Base-by-base conservation (phyloP, 2,113 vertebrate genomes). In the Leptobrachium leishanense region DNA sequence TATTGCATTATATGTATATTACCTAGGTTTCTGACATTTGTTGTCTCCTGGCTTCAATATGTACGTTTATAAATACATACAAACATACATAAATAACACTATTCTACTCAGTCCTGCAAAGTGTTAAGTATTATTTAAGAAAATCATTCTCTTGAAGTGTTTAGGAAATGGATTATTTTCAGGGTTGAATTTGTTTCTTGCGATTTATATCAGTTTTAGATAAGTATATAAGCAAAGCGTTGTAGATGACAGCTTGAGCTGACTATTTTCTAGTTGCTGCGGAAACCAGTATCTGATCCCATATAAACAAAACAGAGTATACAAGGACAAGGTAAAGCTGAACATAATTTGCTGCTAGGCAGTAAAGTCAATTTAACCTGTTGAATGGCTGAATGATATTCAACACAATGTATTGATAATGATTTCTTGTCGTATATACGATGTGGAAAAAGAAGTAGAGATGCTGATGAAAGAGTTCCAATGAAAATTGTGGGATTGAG, bases 261-360 rank as follows among this genome's bases (percentile, higher is more conserved):
- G 43, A 57, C 54, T 43, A 68, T 76, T 68, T 77, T 46, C 31
- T 73, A 40, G 53, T 82, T 68, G 64, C 63, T 73, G 40, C 39
- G 63, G 63, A 82, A 68, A 73, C 63, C 42, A 68, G 57, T 77
- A 68, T 62, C 70, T 73, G 44, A 77, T 73, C 70, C 54, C 66
- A 62, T 54, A 77, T 62, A 82, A 68, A 72, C 75, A 82, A 72
- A 67, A 39, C n/a, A 64, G 39, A 73, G n/a, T 77, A 20, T 77
- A 31, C 15, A 75, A 70, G 73, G 59, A 77, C 57, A 73, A 66
- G 13, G 41, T 62, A 44, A 69, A 77, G 67, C 20, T 11, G 20
- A 62, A 44, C 54, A 69, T 70, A 69, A 70, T 59, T 67, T 63
- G 42, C 31, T 62, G 76, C 43, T 69, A 69, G 66, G 54, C 75